Conservation (phyloP, 2,888 invertebrate species). For the Bellardia pandia region DNA sequence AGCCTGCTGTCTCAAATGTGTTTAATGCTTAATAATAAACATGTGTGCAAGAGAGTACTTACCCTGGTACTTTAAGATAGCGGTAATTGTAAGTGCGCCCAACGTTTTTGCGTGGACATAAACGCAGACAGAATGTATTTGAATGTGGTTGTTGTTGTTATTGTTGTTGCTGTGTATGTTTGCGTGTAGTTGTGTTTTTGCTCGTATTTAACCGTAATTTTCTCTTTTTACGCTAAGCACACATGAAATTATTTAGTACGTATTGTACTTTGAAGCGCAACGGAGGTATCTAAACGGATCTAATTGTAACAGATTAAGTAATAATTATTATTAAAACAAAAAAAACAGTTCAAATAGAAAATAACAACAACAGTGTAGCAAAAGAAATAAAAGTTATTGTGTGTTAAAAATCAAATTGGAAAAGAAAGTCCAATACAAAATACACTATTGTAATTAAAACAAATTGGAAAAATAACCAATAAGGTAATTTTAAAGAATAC, state of each 20-base stretch:
- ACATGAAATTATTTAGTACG: conserved; percentile 77
- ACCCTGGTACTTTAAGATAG: no score
- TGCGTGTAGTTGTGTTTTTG: not conserved
- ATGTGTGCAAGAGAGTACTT: not conserved
- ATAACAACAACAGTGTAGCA: no score
- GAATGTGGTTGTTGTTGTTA: conserved; percentile 37
- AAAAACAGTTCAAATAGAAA: no score
- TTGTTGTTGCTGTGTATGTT: conserved; percentile 3
- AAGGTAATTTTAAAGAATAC: no score
- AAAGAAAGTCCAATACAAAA: conserved; percentile 26
- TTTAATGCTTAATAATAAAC: not conserved
- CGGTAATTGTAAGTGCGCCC: no score
- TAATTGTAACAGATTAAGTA: conserved; percentile 61
- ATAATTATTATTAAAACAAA: no score
- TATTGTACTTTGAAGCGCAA: conserved; percentile 80
- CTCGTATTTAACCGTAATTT: conserved; percentile 57
- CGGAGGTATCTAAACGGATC: conserved; percentile 77
- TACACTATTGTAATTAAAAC: conserved; percentile 48
- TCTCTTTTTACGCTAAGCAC: conserved; percentile 73
- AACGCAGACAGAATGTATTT: no score
- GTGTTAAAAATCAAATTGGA: conserved; percentile 48
- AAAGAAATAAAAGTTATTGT: no score
- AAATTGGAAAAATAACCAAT: conserved; percentile 38
- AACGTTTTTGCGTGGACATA: no score
- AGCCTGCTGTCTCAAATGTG: no score